Base-by-base conservation (phyloP, 2,113 vertebrate genomes). In the Microcebus ravelobensis region DNA sequence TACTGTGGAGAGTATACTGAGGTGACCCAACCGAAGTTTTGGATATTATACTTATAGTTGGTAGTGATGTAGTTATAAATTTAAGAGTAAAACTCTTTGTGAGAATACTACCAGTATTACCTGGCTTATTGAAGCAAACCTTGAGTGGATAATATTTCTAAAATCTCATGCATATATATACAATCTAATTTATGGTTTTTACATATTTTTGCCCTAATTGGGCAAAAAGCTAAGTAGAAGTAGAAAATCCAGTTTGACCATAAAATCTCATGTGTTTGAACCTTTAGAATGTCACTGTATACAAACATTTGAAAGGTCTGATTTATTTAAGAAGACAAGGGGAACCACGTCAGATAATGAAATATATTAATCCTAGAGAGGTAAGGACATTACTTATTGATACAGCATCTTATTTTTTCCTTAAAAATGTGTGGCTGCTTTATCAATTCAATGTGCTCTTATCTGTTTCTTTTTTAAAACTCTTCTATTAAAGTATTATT, bases 281-380 rank as follows among this genome's bases (percentile, higher is more conserved):
- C 42, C 76, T 97, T 71, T 97, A 99, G 98, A 95, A 98, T 96
- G 85, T 94, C 1, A 34, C 97, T 52, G 29, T 98, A 52, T 99
- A 99, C 93, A 89, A 86, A 8, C 98, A 98, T 68, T 98, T 98
- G n/a, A 98, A 98, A 98, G 96, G 93, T 57, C 45, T 98, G 76
- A 96, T 95, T 83, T 59, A 50, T 74, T 97, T 98, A 39, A 98
- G 96, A 95, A 94, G 97, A 95, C 96, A 97, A 96, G 98, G 97
- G 50, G 98, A 98, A 45, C 98, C 98, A 83, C 95, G 48, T 61
- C 96, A 96, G 2, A 96, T 99, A 90, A 90, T 99, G 68, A 98
- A 82, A 96, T 96, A 92, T 31, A 91, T 99, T 94, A 99, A 98
- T 63, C 98, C 98, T 87, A 97, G 95, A 97, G 99, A 99, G 98